A percentile compares a stretch with the other conserved stretches of the same genome.
These are phyloP conservation scores for Caenorhabditis remanei DNA, from an alignment of 1,140 invertebrate species.

Conservation along the genomic window DNA sequence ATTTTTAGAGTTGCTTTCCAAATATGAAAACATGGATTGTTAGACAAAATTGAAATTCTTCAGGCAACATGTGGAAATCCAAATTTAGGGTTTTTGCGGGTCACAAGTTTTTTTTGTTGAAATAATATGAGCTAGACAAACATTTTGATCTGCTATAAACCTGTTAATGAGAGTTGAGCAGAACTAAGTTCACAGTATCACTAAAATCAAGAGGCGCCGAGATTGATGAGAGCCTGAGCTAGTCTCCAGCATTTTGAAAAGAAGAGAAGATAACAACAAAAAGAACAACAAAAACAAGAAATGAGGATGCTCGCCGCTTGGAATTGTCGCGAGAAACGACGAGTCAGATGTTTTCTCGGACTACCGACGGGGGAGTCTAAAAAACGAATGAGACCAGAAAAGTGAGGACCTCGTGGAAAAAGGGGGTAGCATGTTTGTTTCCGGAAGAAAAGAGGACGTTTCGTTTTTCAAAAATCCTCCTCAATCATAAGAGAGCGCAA, in stretches of 20 bases:
- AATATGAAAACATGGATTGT: neutral
- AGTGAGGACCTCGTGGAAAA: neutral
- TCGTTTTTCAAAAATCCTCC: constrained; percentile 10
- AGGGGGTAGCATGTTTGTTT: neutral
- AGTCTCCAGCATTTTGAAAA: constrained; percentile 6
- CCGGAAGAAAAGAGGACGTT: neutral
- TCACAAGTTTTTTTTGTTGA: too few species aligned
- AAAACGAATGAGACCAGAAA: constrained; percentile 12
- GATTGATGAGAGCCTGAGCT: neutral
- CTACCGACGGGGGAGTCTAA: neutral
- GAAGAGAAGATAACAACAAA: constrained; percentile 27
- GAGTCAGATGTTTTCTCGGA: constrained; percentile 47
- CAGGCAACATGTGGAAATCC: too few species aligned
- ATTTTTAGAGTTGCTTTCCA: constrained; percentile 10
- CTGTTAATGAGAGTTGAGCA: too few species aligned
- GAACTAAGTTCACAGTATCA: too few species aligned
- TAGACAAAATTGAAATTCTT: too few species aligned
- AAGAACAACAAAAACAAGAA: constrained; percentile 53
- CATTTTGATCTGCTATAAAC: too few species aligned
- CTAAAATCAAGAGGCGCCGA: too few species aligned
- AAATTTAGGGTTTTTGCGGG: too few species aligned
- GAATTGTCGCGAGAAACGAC: neutral
- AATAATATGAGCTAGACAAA: too few species aligned
- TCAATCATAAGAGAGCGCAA: constrained; percentile 48
- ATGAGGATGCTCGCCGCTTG: neutral